Base-by-base conservation (phyloP, 2,888 invertebrate species). In the Vanessa cardui region DNA sequence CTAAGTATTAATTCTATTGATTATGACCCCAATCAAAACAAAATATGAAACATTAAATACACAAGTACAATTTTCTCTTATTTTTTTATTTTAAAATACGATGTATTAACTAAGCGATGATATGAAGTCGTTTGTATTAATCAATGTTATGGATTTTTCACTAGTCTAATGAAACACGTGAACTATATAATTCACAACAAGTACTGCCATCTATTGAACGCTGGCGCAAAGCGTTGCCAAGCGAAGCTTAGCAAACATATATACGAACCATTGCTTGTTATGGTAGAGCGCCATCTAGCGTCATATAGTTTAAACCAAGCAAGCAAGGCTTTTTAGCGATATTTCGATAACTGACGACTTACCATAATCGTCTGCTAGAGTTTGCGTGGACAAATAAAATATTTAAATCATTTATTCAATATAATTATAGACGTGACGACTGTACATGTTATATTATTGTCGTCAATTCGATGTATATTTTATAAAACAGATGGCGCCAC, bases 341-440 rank as follows among this genome's bases (percentile, higher is more conserved):
- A 74, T 75, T 78, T 78, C 77, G 79, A 78, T 84, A 84, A 39
- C 85, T 83, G 85, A 84, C 86, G 80, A 88, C 92, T 92, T 90
- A 92, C 92, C 92, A 90, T 83, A 71, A 86, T 82, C 80, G 89
- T 89, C 91, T 92, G 90, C 87, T 88, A 88, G 56, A 56, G 90
- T 76, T 81, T 82, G 92, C 92, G 90, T 91, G 91, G 83, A 89
- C 87, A 91, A 82, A 91, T 85, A 92, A 88, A 87, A 79, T 80
- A 78, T 78, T 80, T 87, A 78, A 88, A 74, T 81, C 79, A 76
- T 62, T 69, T 64, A 50, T 72, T 64, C 26, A 70, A 58, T n/a
- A 62, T 52, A 61, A 39, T 62, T 45, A 56, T 59, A 50, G 47
- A 62, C 61, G 56, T 59, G 44, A 70, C 64, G 21, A 46, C 26